phyloP scores from a whole-genome alignment of 2,113 vertebrate genomes.

The Struthidea cinerea region DNA sequence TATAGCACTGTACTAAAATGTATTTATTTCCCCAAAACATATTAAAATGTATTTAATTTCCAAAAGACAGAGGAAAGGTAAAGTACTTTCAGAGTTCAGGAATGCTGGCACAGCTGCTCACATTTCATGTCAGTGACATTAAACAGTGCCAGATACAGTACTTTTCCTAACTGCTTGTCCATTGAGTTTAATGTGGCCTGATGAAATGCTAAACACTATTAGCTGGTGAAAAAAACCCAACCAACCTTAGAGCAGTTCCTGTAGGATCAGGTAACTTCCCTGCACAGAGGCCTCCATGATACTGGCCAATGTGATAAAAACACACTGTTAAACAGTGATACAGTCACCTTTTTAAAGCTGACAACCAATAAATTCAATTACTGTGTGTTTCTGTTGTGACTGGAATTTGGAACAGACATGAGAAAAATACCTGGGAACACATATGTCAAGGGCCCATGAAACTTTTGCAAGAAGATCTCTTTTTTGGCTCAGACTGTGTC shows the following conservation, averaged over 20 bases:
- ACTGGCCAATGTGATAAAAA: neutral
- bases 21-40: neutral
- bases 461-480: neutral
- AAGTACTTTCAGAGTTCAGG: neutral
- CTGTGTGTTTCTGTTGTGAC: neutral
- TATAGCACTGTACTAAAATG: neutral
- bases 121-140: conserved; percentile 43
- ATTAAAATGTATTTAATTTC: conserved; percentile 11
- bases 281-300: neutral
- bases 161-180: conserved; percentile 44
- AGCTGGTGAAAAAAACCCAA: neutral
- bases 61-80: conserved; percentile 1
- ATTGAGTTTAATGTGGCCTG: conserved; percentile 24
- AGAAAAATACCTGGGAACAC: neutral
- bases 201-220: conserved; percentile 40
- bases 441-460: neutral
- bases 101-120: conserved; percentile 11
- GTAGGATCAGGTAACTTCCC: neutral
- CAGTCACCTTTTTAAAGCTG: neutral
- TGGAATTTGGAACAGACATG: neutral
- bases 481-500: neutral
- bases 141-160: conserved; percentile 39
- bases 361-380: neutral
- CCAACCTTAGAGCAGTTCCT: neutral
- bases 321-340: neutral